A percentile compares a stretch with the other conserved stretches of the same genome.
These are phyloP conservation scores for Elachura formosa DNA, from an alignment of 2,113 vertebrate genomes.

Conservation along the genomic window DNA sequence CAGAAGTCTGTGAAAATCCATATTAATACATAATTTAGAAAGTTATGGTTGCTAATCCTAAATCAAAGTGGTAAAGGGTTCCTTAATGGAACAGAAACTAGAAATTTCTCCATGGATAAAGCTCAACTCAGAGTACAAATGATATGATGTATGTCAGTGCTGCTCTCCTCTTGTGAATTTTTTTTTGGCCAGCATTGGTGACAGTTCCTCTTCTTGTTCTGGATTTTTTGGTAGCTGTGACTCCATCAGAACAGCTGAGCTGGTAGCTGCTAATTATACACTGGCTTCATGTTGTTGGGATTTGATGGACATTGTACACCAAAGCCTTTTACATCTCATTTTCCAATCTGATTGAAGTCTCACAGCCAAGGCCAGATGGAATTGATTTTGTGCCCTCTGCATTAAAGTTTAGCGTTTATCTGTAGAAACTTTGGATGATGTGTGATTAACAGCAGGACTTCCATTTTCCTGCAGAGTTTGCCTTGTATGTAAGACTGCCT, in stretches of 20 bases:
- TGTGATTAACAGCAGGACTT: neutral
- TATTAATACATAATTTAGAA: neutral
- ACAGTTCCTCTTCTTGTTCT: neutral
- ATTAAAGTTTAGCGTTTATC: neutral
- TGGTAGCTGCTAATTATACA: neutral
- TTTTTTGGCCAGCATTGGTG: neutral
- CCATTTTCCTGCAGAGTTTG: neutral
- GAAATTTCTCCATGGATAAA: neutral
- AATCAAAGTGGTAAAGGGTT: neutral
- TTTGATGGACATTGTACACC: neutral
- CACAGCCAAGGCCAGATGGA: neutral
- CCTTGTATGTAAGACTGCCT: neutral
- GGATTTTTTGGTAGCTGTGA: neutral
- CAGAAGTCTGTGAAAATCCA: neutral
- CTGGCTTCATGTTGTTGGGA: neutral
- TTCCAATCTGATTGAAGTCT: neutral
- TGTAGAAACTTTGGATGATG: neutral
- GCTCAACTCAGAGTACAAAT: neutral
- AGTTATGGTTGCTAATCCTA: neutral
- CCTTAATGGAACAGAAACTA: neutral
- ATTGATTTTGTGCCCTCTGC: neutral
- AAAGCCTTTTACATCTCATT: neutral
- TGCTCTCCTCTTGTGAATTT: neutral
- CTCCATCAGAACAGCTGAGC: neutral
- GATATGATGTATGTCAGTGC: neutral